Base-by-base conservation (phyloP, 2,797 vertebrate genomes). In the Arnoldichthys spilopterus region DNA sequence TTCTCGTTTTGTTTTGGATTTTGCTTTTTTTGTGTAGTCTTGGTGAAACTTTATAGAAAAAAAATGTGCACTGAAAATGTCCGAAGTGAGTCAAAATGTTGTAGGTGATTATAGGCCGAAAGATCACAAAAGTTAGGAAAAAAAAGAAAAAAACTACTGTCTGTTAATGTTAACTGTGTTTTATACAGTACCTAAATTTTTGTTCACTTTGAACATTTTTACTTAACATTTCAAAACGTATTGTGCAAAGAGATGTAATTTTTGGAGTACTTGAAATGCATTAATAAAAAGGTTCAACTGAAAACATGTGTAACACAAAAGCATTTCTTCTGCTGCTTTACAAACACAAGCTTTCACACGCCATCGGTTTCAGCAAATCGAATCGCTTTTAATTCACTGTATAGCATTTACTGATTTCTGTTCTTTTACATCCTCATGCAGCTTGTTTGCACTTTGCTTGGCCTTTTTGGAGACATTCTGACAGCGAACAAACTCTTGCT, bases 151-250 rank as follows among this genome's bases (percentile, higher is more conserved):
- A 96, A 96, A 98, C 97, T 98, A 96, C 97, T 98, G 97, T 98
- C 91, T 89, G 96, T 97, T 97, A 96, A 97, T 98, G 97, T 98
- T 97, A 96, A 96, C 97, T 99, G 98, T 99, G 97, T 99, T 99
- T 98, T 99, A 99, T 99, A 99, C 97, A 99, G 97, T 98, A 96
- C 95, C 93, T 93, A 94, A 91, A 90, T 88, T 96, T 98, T 97
- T 96, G 96, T 99, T 99, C 96, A 97, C 96, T 98, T 98, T 97
- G 96, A 95, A 97, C 96, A 97, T 98, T 99, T 99, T 98, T 99
- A 98, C 97, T 96, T 97, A 98, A 94, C 93, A 87, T 94, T 96
- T 94, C 94, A 96, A 97, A 94, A 96, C 96, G 96, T 99, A 98
- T 98, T 96, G 98, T 99, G 96, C 94, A 95, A 94, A 98, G 95